These are phyloP conservation scores for Atta cephalotes DNA, from an alignment of 1,140 invertebrate species.

Conservation along the genomic window DNA sequence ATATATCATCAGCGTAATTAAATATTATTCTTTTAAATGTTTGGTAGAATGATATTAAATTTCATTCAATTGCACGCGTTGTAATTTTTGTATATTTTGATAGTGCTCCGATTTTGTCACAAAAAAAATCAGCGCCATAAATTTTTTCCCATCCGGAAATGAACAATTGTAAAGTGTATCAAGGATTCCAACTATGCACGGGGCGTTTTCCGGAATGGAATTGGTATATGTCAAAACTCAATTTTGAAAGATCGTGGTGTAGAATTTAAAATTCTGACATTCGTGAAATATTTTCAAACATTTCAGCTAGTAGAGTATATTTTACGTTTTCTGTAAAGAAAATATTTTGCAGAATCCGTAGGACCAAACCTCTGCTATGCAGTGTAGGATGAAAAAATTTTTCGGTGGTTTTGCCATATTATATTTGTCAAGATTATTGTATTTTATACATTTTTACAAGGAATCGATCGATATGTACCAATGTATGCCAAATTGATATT, in stretches of 20 bases:
- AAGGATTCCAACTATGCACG: background rate
- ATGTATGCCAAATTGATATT: background rate
- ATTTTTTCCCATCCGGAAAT: constrained; percentile 10
- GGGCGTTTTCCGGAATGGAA: background rate
- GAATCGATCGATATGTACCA: constrained; percentile 1
- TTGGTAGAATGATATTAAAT: background rate
- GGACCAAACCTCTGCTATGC: background rate
- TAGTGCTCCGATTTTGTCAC: background rate
- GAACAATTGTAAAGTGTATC: constrained; percentile 43
- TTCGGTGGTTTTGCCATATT: background rate
- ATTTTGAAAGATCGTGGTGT: constrained; percentile 42
- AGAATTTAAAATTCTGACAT: constrained; percentile 35
- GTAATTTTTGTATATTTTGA: background rate
- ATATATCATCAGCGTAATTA: constrained; percentile 10
- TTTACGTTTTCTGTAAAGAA: constrained; percentile 41
- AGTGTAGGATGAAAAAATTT: background rate
- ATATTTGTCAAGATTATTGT: background rate
- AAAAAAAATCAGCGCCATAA: background rate
- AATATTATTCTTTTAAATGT: constrained; percentile 40
- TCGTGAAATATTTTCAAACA: constrained; percentile 49
- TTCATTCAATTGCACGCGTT: background rate
- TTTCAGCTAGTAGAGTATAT: background rate
- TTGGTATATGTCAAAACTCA: constrained; percentile 67
- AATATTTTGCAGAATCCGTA: constrained; percentile 20
- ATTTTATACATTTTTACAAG: background rate